Base-by-base conservation (phyloP, 2,113 vertebrate genomes). In the Cryptomyrus ogoouensis region DNA sequence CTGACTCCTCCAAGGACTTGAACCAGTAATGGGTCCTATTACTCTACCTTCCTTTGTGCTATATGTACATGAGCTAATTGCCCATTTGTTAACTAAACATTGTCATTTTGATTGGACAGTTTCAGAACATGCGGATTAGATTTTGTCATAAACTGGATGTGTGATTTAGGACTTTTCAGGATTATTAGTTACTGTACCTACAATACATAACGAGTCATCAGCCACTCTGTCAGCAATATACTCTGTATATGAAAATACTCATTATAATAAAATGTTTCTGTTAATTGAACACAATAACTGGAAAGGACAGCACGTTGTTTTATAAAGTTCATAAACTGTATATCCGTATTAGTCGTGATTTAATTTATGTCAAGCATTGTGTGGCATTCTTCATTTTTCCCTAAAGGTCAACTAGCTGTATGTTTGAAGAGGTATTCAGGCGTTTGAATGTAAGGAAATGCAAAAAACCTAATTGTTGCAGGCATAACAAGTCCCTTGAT, bases 121-220 rank as follows among this genome's bases (percentile, higher is more conserved):
- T 6, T 87, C 13, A 13, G 49, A 87, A 15, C n/a, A 2, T 31
- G 27, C 49, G 6, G 47, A 87, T 19, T 87, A 7, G 47, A 87
- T 35, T 52, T 35, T 53, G n/a, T 87, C 50, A 53, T 87, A 19
- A 87, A 87, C 15, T 87, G 49, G 31, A 56, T 47, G 47, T 87
- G 85, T 35, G 85, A 27, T 87, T 52, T 87, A 87, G 50, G 85
- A 87, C 31, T 53, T 87, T 87, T 35, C n/a, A 35, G 27, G 9
- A 39, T 87, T 53, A 39, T 84, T 84, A 84, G 12, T 56, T 31
- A 87, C 83, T 84, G 85, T 87, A 87, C 4, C 15, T 39, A 87
- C 31, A 87, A 31, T 87, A 31, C 84, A 27, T 87, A 87, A 42
- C 1, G 3, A 39, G 85, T 35, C 27, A 87, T 53, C 47, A 53